These are phyloP conservation scores for Trochalopteron elliotii DNA, from an alignment of 2,113 vertebrate genomes.

Conservation along the genomic window DNA sequence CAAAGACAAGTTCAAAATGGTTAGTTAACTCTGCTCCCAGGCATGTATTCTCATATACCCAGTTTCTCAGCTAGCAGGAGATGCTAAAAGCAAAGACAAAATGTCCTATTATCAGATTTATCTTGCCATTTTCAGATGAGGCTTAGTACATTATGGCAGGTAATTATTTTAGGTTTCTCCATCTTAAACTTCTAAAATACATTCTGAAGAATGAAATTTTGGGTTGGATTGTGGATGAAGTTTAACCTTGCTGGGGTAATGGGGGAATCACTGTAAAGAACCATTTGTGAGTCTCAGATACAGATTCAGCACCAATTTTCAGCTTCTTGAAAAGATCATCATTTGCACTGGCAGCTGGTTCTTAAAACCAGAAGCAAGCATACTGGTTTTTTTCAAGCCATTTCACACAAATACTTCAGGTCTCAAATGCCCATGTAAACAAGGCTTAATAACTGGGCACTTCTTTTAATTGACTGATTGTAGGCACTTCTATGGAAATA, in stretches of 20 bases:
- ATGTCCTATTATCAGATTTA: neutral
- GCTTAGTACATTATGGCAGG: neutral
- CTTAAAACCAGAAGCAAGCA: neutral
- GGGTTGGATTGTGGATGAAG: neutral
- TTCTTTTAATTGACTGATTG: constrained; percentile 55
- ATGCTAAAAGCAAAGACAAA: neutral
- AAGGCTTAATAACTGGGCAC: constrained; percentile 44
- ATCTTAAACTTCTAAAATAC: neutral
- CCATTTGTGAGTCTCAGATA: neutral
- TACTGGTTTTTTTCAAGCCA: neutral
- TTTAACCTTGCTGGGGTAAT: neutral
- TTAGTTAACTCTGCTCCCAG: neutral
- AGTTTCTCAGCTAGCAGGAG: neutral
- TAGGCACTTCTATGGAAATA: constrained; percentile 66
- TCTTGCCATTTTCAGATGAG: neutral
- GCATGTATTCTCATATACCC: neutral
- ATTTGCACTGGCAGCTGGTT: neutral
- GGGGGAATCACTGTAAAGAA: neutral
- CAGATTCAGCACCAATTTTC: neutral
- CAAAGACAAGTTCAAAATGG: neutral
- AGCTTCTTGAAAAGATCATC: neutral
- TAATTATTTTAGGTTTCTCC: neutral
- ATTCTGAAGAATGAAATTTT: neutral
- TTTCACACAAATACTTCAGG: neutral
- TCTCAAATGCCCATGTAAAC: neutral